phyloP scores from a whole-genome alignment of 2,888 invertebrate genomes.

The Amiota communis region DNA sequence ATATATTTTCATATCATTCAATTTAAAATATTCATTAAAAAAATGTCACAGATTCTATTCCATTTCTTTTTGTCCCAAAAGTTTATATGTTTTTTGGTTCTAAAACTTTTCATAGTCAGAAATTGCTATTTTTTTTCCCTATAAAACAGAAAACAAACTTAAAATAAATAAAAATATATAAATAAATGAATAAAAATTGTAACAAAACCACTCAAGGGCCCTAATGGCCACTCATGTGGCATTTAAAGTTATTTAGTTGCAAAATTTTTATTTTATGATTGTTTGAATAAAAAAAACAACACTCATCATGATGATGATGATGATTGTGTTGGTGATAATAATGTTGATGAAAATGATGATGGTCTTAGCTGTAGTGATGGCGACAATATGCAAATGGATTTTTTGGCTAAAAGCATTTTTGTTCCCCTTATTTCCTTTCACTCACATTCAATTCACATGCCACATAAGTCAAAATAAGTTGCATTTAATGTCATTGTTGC shows the following conservation, averaged over 20 bases:
- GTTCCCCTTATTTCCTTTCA: too few relatives aligned
- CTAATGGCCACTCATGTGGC: slow-evolving; percentile 65
- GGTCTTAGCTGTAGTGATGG: not conserved
- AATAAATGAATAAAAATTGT: slow-evolving; percentile 31
- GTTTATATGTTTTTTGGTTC: too few relatives aligned
- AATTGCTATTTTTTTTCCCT: not conserved
- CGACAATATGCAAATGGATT: slow-evolving; percentile 53
- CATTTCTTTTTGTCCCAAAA: too few relatives aligned
- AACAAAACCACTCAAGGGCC: slow-evolving; percentile 47
- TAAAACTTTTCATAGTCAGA: not conserved
- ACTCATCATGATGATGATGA: slow-evolving; percentile 15
- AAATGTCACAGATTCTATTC: too few relatives aligned
- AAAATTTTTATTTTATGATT: slow-evolving; percentile 48
- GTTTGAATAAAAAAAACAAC: slow-evolving; percentile 41
- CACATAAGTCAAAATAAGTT: slow-evolving; percentile 53
- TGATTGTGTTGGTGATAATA: slow-evolving; percentile 24
- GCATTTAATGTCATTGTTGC: slow-evolving; percentile 67
- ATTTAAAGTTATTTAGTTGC: slow-evolving; percentile 65
- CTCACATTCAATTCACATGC: slow-evolving; percentile 28
- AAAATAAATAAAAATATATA: slow-evolving; percentile 1
- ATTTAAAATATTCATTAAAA: not conserved
- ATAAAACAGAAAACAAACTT: not conserved
- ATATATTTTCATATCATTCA: slow-evolving; percentile 14
- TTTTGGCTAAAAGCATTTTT: not conserved
- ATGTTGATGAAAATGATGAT: slow-evolving; percentile 18